Evolutionary conservation across 1,140 invertebrate species (phyloP).

Genomic region (Drosophila suzukii): DNA sequence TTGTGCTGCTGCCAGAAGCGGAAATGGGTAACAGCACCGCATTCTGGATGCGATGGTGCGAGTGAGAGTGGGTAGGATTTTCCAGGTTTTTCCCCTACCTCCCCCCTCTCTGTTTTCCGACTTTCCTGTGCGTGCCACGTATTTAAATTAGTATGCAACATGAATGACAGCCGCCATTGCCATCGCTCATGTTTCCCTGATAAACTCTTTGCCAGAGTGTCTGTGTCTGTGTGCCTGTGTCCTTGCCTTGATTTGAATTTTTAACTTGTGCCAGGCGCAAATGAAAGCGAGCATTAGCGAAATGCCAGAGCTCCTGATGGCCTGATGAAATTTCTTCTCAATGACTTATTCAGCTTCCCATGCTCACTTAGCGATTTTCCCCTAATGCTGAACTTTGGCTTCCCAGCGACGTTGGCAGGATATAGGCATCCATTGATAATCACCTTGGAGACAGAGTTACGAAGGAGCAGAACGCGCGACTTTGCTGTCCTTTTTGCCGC

Average conservation of each 20-base stretch:
- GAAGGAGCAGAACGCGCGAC: background rate
- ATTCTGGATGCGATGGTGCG: slow-evolving; percentile 16
- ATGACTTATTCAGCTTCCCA: slow-evolving; percentile 66
- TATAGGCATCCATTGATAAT: slow-evolving; percentile 58
- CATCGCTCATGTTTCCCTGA: slow-evolving; percentile 66
- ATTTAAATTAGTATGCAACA: slow-evolving; percentile 83
- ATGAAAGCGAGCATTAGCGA: slow-evolving; percentile 77
- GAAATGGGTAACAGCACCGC: slow-evolving; percentile 79
- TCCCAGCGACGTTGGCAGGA: slow-evolving; percentile 21
- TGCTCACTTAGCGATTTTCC: slow-evolving; percentile 19
- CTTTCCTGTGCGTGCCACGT: slow-evolving; percentile 58
- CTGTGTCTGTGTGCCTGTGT: slow-evolving; percentile 42
- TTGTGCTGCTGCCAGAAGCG: slow-evolving; percentile 77
- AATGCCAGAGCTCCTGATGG: slow-evolving; percentile 30
- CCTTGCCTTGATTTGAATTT: slow-evolving; percentile 76
- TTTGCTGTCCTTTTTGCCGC: slow-evolving; percentile 35
- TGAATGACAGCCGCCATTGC: slow-evolving; percentile 75
- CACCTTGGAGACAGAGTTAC: slow-evolving; percentile 56
- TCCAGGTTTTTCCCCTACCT: slow-evolving; percentile 5
- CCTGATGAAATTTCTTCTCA: slow-evolving; percentile 59
- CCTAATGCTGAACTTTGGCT: slow-evolving; percentile 45
- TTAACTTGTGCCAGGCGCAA: slow-evolving; percentile 75
- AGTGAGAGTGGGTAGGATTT: slow-evolving; percentile 24
- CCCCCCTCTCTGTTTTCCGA: background rate
- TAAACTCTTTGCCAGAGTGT: slow-evolving; percentile 50